Base-by-base conservation (phyloP, 1,140 invertebrate genomes). In the Camponotus pennsylvanicus region DNA sequence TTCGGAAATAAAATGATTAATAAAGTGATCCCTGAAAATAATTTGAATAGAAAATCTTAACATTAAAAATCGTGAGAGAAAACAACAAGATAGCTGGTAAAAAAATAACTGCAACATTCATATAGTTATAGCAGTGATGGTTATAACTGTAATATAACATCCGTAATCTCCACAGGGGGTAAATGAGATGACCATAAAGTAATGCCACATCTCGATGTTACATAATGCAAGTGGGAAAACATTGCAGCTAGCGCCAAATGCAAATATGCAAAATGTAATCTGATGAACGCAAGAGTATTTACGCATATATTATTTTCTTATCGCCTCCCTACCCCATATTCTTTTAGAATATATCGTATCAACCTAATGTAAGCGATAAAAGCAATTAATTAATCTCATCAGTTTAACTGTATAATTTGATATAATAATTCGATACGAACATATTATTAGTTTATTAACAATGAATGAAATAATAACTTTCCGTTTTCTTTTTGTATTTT, bases 211-310 rank as follows among this genome's bases (percentile, higher is more conserved):
- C 55, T 42, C 32, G 59, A 67, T 73, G 70, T 82, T 76, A 27
- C 70, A 89, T 82, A 84, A 79, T 64, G 59, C 63, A 61, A 42
- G 66, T 45, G 59, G 34, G 73, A 57, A 45, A 70, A 70, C 5
- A 37, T 13, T n/a, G 59, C 45, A 75, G 63, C 52, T 52, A 66
- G 52, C 59, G 69, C 37, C 59, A 67, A 84, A 88, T 86, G 84
- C 66, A 79, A 69, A 87, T 70, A 13, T 5, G 21, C 49, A 73
- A 66, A 40, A 71, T 52, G 59, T 86, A 89, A 88, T 86, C 85
- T 78, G 45, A 86, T 86, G 34, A 77, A 49, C 27, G 21, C 18
- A 55, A 73, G 37, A 86, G 71, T 9, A 42, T 73, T 49, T 45
- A 69, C 70, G 8, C 45, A 73, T 18, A 61, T 87, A 27, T 86